Evolutionary conservation across 2,797 vertebrate genomes (phyloP).

Genomic region (Limnodromus scolopaceus): DNA sequence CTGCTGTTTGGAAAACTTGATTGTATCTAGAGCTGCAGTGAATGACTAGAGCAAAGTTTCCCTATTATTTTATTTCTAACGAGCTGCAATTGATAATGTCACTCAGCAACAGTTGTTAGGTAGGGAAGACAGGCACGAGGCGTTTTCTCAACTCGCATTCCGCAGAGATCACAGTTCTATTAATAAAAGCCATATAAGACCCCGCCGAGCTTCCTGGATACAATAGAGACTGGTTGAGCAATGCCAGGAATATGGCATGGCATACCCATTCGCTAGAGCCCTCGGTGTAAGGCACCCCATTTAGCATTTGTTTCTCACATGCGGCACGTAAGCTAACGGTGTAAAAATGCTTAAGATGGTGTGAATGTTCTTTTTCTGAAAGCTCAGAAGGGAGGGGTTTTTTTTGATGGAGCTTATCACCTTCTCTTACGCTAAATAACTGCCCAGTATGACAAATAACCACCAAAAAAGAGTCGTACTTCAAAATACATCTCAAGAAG

Average conservation of each 20-base stretch:
- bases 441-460: neutral
- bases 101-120: conserved; percentile 76
- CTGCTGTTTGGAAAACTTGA: neutral
- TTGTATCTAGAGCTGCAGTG: neutral
- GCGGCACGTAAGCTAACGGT: neutral
- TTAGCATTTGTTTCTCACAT: conserved; percentile 22
- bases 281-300: conserved; percentile 9
- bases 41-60: conserved; percentile 34
- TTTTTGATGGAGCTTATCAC: neutral
- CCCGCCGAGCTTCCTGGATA: conserved; percentile 53
- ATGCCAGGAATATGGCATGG: conserved; percentile 40
- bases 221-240: conserved; percentile 53
- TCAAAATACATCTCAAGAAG: neutral
- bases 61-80: conserved; percentile 50
- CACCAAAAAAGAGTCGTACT: neutral
- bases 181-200: conserved; percentile 72
- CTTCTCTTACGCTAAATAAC: neutral
- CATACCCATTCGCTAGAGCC: conserved; percentile 29
- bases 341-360: conserved; percentile 19
- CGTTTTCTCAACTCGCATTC: conserved; percentile 72
- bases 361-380: conserved; percentile 12
- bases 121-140: conserved; percentile 58
- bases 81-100: conserved; percentile 72
- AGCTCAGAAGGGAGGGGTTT: neutral
- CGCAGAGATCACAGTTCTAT: conserved; percentile 75